Conservation (phyloP, 1,140 invertebrate species). For the Coboldia fuscipes region DNA sequence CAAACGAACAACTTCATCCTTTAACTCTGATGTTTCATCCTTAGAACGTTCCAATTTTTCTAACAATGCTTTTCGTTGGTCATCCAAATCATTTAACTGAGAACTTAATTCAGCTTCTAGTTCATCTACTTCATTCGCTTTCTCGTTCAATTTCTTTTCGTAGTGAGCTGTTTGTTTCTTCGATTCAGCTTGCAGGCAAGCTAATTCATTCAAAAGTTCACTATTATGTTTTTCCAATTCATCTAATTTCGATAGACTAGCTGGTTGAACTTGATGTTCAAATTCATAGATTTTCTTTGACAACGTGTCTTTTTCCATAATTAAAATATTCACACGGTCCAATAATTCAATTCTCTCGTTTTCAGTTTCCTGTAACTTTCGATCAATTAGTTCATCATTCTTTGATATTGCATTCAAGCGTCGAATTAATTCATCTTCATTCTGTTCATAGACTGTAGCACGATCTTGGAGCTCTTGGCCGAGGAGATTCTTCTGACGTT, state of each 20-base stretch:
- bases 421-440: constrained; percentile 29
- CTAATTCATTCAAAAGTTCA: constrained; percentile 17
- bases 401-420: constrained; percentile 27
- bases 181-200: constrained; percentile 24
- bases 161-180: constrained; percentile 27
- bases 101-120: constrained; percentile 32
- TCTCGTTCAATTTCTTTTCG: constrained; percentile 25
- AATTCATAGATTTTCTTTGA: constrained; percentile 15
- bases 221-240: constrained; percentile 15
- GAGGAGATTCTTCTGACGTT: constrained; percentile 28
- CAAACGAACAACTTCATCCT: constrained; percentile 24
- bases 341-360: constrained; percentile 31
- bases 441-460: constrained; percentile 26
- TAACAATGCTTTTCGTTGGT: constrained; percentile 23
- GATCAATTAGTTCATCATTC: constrained; percentile 30
- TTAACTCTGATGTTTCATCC: constrained; percentile 25
- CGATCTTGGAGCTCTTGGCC: constrained; percentile 29
- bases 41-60: constrained; percentile 26
- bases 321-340: constrained; percentile 23
- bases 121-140: constrained; percentile 31
- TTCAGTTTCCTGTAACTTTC: constrained; percentile 26
- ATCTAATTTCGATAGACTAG: background rate
- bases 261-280: constrained; percentile 9
- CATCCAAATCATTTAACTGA: constrained; percentile 31
- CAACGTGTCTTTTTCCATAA: constrained; percentile 20